Evolutionary conservation across 2,888 invertebrate genomes (phyloP).

Genomic region (Margaritifera margaritifera): DNA sequence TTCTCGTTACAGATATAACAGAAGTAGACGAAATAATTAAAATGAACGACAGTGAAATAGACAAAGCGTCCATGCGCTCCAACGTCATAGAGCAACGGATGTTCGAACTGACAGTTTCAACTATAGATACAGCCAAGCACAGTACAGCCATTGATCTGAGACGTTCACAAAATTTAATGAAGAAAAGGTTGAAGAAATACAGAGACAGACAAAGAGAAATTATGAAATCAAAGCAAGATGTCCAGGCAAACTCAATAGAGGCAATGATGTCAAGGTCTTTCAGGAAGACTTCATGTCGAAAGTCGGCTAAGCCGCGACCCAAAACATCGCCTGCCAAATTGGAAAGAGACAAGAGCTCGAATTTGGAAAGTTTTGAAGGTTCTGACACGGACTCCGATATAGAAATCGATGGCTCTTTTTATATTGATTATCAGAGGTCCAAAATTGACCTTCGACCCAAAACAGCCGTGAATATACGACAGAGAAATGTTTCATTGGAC

Average conservation of each 20-base stretch:
- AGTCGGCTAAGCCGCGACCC: slow-evolving; percentile 7
- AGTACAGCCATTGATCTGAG: slow-evolving; percentile 32
- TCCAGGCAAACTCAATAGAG: slow-evolving; percentile 30
- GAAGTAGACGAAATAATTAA: background rate
- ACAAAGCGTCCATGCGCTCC: slow-evolving; percentile 29
- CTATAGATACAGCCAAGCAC: slow-evolving; percentile 34
- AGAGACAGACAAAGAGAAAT: slow-evolving; percentile 38
- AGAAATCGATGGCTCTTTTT: slow-evolving; percentile 35
- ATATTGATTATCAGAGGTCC: slow-evolving; percentile 38
- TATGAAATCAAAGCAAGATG: slow-evolving; percentile 19
- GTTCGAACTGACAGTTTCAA: slow-evolving; percentile 31
- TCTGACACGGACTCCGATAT: slow-evolving; percentile 30
- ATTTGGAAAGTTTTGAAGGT: background rate
- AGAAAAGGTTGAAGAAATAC: slow-evolving; percentile 31
- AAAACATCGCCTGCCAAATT: slow-evolving; percentile 19
- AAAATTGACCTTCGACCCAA: slow-evolving; percentile 39
- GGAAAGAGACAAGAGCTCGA: background rate
- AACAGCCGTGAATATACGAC: slow-evolving; percentile 31
- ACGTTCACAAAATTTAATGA: slow-evolving; percentile 39
- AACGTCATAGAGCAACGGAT: slow-evolving; percentile 39
- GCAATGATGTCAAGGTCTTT: slow-evolving; percentile 25
- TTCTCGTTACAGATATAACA: too few relatives aligned
- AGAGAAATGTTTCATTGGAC: slow-evolving; percentile 20
- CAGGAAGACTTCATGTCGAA: background rate
- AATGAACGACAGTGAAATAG: slow-evolving; percentile 28